A percentile compares a stretch with the other conserved stretches of the same genome.
phyloP scores from a whole-genome alignment of 2,888 invertebrate genomes.

The Gymnoscelis rufifasciata region DNA sequence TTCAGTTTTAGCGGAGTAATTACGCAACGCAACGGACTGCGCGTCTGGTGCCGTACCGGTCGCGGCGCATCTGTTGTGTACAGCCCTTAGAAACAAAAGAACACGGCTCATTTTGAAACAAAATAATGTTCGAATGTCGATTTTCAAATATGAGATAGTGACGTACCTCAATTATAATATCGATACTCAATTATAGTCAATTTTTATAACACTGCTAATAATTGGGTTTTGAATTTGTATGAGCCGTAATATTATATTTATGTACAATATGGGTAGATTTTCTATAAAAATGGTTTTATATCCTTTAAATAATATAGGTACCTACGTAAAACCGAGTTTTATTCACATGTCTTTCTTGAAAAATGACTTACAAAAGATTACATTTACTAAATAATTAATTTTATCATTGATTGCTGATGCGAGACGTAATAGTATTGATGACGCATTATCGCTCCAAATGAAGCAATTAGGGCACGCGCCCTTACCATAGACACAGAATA shows the following conservation, averaged over 20 bases:
- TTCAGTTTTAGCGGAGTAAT: constrained; percentile 59
- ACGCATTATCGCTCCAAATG: constrained; percentile 68
- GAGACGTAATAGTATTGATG: constrained; percentile 49
- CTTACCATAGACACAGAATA: constrained; percentile 39
- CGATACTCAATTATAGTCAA: no score
- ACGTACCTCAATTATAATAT: neutral
- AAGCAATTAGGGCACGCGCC: constrained; percentile 76
- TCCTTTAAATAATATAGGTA: no score
- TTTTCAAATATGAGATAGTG: neutral
- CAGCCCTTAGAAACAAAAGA: constrained; percentile 37
- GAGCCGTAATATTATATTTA: neutral
- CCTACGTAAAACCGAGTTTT: no score
- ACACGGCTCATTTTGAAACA: no score
- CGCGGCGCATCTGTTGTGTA: constrained; percentile 56
- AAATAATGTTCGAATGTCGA: constrained; percentile 4
- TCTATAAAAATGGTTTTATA: no score
- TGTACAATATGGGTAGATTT: no score
- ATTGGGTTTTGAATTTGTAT: neutral
- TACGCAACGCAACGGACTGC: constrained; percentile 66
- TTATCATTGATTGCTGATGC: constrained; percentile 33
- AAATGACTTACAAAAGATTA: no score
- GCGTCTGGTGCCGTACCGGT: constrained; percentile 68
- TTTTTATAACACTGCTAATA: no score
- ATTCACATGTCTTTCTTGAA: no score
- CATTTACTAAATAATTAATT: constrained; percentile 11